phyloP scores from a whole-genome alignment of 1,140 invertebrate species.

The Heliconius hermathena region DNA sequence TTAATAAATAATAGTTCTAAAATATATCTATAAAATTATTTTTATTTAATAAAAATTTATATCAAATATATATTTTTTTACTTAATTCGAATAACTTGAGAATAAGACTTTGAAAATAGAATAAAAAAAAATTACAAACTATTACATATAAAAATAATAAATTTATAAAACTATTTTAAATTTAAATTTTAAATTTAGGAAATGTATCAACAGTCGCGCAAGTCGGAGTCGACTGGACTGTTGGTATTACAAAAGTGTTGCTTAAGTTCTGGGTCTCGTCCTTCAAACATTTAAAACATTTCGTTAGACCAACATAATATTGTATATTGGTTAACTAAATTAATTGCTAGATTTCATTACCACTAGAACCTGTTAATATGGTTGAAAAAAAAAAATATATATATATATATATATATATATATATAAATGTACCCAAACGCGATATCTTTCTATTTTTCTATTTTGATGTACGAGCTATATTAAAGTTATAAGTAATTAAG shows the following conservation, averaged over 20 bases:
- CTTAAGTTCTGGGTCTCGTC: constrained; percentile 16
- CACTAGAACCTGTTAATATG: no score
- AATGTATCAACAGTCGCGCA: constrained; percentile 13
- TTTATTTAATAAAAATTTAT: not conserved
- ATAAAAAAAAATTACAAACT: not conserved
- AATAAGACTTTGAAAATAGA: not conserved
- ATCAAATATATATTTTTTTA: not conserved
- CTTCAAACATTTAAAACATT: constrained; percentile 16
- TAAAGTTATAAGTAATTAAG: no score
- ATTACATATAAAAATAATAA: not conserved
- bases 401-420: no score
- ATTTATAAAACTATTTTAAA: not conserved
- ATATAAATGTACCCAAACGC: no score
- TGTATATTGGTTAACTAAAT: constrained; percentile 24
- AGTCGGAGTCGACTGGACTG: constrained; percentile 17
- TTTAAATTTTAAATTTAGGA: not conserved
- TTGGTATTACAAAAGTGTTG: constrained; percentile 21
- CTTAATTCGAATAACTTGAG: not conserved
- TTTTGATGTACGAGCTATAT: no score
- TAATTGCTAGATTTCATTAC: not conserved
- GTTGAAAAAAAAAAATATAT: no score
- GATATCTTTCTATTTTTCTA: no score
- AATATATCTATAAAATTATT: not conserved
- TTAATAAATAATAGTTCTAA: not conserved
- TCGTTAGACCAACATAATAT: constrained; percentile 12